Percentiles rank a stretch among this genome's conserved stretches.
Evolutionary conservation across 1,140 invertebrate species (phyloP).

Genomic region (Euura lappo): DNA sequence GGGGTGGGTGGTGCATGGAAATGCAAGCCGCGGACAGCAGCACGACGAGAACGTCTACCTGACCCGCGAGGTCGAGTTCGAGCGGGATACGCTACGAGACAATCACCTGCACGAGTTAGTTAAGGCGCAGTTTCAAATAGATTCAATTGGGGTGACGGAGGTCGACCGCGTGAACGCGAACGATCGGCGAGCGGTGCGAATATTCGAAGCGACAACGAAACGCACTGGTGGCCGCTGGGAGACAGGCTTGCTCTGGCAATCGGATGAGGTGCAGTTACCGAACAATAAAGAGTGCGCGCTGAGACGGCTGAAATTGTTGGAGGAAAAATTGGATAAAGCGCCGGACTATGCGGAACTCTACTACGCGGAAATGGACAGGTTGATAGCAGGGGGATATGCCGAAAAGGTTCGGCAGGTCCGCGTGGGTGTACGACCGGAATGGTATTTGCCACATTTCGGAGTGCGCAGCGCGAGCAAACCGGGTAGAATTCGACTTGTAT

Average conservation of each 20-base stretch:
- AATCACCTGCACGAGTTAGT: slow-evolving; percentile 9
- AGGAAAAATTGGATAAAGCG: slow-evolving; percentile 12
- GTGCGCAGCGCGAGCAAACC: slow-evolving; percentile 4
- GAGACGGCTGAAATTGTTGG: slow-evolving; percentile 18
- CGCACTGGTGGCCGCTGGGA: background rate
- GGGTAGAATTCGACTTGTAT: slow-evolving; percentile 27
- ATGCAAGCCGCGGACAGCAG: background rate
- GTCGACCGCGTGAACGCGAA: background rate
- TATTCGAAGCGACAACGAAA: slow-evolving; percentile 17
- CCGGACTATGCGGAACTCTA: slow-evolving; percentile 8
- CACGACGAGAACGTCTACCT: background rate
- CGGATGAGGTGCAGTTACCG: background rate
- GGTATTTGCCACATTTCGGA: slow-evolving; percentile 6
- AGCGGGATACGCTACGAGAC: too few relatives aligned
- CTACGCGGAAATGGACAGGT: background rate
- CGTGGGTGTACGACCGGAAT: background rate
- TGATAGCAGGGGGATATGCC: background rate
- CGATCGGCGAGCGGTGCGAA: slow-evolving; percentile 3
- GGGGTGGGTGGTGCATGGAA: slow-evolving; percentile 29
- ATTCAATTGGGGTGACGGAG: background rate
- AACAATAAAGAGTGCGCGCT: slow-evolving; percentile 8
- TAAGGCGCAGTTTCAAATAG: slow-evolving; percentile 16
- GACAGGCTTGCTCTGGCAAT: slow-evolving; percentile 25
- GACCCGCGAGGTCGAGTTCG: too few relatives aligned
- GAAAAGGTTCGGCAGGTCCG: background rate